Conservation (phyloP, 2,888 invertebrate species). For the Polia nebulosa region DNA sequence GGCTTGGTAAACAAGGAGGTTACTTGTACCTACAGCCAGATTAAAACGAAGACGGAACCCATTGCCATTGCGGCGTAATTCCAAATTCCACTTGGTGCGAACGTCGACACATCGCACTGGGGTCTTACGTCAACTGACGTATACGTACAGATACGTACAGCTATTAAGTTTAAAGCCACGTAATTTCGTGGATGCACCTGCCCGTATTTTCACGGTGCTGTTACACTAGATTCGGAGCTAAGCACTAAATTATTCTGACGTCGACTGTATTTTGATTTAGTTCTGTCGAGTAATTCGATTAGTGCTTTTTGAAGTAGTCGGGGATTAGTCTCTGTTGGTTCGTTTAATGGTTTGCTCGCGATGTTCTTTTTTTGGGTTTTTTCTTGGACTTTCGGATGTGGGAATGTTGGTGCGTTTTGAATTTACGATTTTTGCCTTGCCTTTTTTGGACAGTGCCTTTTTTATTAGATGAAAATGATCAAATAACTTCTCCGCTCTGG, state of each 20-base stretch:
- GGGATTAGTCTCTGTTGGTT: constrained; percentile 6
- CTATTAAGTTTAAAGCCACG: constrained; percentile 79
- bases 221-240: constrained; percentile 65
- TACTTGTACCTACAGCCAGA: constrained; percentile 60
- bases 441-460: not conserved
- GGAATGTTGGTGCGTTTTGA: not conserved
- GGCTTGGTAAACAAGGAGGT: constrained; percentile 35
- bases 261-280: constrained; percentile 66
- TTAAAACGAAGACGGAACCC: constrained; percentile 70
- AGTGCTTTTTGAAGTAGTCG: constrained; percentile 30
- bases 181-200: constrained; percentile 82
- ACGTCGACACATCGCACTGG: constrained; percentile 71
- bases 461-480: too few relatives aligned
- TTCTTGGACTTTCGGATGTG: not conserved
- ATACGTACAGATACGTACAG: constrained; percentile 59
- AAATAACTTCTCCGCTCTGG: too few relatives aligned
- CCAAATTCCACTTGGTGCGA: constrained; percentile 72
- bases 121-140: constrained; percentile 71
- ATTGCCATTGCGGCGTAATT: constrained; percentile 73
- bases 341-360: constrained; percentile 23
- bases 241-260: constrained; percentile 70
- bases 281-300: constrained; percentile 55
- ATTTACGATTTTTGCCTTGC: constrained; percentile 6
- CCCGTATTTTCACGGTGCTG: constrained; percentile 77
- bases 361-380: not conserved